A percentile compares a stretch with the other conserved stretches of the same genome.
Conservation (phyloP, 2,113 vertebrate species). For the Turdus rufiventris region DNA sequence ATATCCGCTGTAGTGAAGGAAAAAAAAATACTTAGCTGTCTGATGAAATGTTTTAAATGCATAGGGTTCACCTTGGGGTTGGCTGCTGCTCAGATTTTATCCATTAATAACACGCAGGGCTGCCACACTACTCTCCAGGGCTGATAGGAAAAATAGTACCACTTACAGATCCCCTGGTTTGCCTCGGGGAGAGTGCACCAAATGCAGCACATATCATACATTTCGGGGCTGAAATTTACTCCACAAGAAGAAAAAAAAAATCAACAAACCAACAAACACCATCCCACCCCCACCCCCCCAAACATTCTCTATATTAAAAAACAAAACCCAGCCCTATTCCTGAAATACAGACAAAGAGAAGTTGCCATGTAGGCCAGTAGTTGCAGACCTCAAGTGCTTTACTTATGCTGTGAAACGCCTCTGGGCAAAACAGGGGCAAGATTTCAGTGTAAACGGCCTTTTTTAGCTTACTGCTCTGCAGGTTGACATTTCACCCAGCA, state of each 20-base stretch:
- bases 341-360: conserved; percentile 45
- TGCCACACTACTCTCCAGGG: conserved; percentile 71
- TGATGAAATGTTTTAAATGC: conserved; percentile 86
- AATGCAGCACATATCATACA: conserved; percentile 50
- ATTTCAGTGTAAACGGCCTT: conserved; percentile 38
- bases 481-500: conserved; percentile 48
- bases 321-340: conserved; percentile 8
- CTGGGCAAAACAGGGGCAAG: conserved; percentile 28
- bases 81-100: conserved; percentile 81
- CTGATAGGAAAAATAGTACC: conserved; percentile 75
- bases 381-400: conserved; percentile 33
- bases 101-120: conserved; percentile 81
- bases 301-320: conserved; percentile 46
- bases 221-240: conserved; percentile 57
- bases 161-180: conserved; percentile 69
- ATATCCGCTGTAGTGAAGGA: conserved; percentile 67
- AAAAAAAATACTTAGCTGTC: conserved; percentile 77
- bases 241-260: background rate
- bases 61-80: conserved; percentile 84
- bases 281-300: background rate
- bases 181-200: conserved; percentile 67
- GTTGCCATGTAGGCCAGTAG: conserved; percentile 23
- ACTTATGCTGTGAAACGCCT: background rate
- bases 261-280: background rate
- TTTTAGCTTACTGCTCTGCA: conserved; percentile 18